Evolutionary conservation across 2,797 vertebrate genomes (phyloP).

Genomic region (Carcharodon carcharias): DNA sequence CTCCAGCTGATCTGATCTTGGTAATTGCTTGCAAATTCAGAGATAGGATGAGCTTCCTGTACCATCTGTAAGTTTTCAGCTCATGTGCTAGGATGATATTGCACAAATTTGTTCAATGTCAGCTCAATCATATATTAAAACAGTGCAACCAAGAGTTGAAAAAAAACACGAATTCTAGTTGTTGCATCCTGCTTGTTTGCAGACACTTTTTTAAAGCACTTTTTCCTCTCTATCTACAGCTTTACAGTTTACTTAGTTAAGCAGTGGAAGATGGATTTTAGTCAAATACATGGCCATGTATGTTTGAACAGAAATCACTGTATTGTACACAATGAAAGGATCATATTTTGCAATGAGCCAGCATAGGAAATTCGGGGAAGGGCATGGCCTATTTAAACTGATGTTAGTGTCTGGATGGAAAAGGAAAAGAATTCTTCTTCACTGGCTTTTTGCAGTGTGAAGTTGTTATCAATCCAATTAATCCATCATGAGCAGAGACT

Average conservation of each 20-base stretch:
- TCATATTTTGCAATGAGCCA: not conserved
- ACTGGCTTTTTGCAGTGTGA: not conserved
- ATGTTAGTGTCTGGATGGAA: not conserved
- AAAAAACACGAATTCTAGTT: not conserved
- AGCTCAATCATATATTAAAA: not conserved
- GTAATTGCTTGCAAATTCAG: not conserved
- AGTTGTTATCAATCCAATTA: not conserved
- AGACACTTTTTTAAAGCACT: not conserved
- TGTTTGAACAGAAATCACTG: not conserved
- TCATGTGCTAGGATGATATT: not conserved
- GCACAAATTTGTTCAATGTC: not conserved
- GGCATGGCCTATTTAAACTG: not conserved
- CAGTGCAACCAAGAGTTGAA: not conserved
- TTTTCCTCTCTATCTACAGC: not conserved
- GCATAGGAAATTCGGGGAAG: not conserved
- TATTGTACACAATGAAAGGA: not conserved
- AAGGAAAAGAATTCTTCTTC: not conserved
- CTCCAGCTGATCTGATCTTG: not conserved
- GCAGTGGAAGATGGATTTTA: not conserved
- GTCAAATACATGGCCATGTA: not conserved
- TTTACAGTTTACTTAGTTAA: not conserved
- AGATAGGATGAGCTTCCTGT: not conserved
- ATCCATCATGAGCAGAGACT: not conserved
- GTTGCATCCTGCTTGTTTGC: not conserved
- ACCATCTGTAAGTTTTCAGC: not conserved